Conservation (phyloP, 2,113 vertebrate genomes). For the Paramormyrops kingsleyae region DNA sequence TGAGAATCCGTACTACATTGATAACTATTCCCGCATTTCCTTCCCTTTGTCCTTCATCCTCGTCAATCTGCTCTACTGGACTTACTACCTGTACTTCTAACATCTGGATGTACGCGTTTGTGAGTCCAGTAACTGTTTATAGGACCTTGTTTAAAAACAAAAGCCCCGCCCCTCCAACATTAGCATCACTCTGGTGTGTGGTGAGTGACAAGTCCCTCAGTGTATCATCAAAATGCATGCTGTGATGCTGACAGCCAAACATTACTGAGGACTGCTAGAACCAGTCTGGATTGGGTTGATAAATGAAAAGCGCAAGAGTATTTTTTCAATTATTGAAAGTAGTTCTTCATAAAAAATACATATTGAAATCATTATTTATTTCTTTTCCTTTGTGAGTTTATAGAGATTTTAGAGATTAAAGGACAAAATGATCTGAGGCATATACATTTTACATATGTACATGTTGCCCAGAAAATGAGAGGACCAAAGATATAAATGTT, state of each 20-base stretch:
- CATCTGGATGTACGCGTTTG: background rate
- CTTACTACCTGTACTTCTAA: conserved; percentile 85
- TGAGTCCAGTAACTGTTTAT: background rate
- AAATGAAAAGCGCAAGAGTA: background rate
- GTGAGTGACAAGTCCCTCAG: background rate
- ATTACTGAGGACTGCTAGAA: background rate
- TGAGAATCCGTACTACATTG: conserved; percentile 85
- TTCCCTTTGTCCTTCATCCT: conserved; percentile 80
- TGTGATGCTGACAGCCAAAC: background rate
- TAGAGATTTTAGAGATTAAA: background rate
- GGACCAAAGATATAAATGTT: background rate
- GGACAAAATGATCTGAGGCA: background rate
- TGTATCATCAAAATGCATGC: background rate
- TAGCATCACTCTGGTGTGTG: background rate
- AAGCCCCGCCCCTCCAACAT: background rate
- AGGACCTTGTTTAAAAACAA: background rate
- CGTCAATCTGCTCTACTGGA: conserved; percentile 86
- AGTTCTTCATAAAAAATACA: background rate
- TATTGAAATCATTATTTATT: background rate
- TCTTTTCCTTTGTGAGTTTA: background rate
- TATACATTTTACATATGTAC: background rate
- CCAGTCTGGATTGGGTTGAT: background rate
- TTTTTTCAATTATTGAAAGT: background rate
- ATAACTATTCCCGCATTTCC: conserved; percentile 79
- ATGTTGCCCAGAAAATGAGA: background rate